Percentiles rank a stretch among this genome's conserved stretches.
Evolutionary conservation across 2,888 invertebrate genomes (phyloP).

Genomic region (Megaustenia siamemsis): DNA sequence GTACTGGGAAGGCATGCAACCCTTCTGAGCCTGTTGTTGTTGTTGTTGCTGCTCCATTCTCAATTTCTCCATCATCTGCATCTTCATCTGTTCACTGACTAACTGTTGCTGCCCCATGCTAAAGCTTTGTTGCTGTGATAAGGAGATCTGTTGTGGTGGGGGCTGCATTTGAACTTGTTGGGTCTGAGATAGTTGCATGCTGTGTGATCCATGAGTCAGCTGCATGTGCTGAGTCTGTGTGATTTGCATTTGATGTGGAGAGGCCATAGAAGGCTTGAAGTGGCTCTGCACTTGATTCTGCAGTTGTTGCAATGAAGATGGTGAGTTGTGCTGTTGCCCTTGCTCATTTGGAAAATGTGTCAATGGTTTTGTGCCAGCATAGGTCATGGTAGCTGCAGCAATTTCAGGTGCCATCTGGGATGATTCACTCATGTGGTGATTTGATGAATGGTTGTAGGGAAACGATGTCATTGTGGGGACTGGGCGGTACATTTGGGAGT

Average conservation of each 20-base stretch:
- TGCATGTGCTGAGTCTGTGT: constrained; percentile 88
- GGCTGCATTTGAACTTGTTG: constrained; percentile 80
- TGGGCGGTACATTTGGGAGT: constrained; percentile 40
- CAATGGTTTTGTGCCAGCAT: constrained; percentile 75
- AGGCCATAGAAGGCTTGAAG: constrained; percentile 88
- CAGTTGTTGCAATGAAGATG: constrained; percentile 75
- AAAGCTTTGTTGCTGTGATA: constrained; percentile 68
- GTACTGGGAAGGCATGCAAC: constrained; percentile 64
- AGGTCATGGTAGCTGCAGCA: constrained; percentile 59
- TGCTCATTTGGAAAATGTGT: constrained; percentile 75
- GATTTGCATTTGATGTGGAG: constrained; percentile 88
- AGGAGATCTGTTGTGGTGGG: constrained; percentile 81
- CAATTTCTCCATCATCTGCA: constrained; percentile 62
- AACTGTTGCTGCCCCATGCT: constrained; percentile 57
- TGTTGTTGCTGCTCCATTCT: constrained; percentile 60
- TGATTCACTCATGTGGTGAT: constrained; percentile 52
- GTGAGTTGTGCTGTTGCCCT: constrained; percentile 63
- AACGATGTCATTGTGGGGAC: constrained; percentile 53
- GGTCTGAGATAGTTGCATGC: constrained; percentile 74
- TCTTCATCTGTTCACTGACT: constrained; percentile 56
- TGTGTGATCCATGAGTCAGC: constrained; percentile 72
- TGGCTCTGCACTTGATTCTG: constrained; percentile 82
- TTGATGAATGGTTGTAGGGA: constrained; percentile 51
- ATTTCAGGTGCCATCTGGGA: constrained; percentile 60
- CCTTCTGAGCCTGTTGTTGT: constrained; percentile 51